Evolutionary conservation across 2,113 vertebrate species (phyloP), one percentile per base, ranked within the genome.

Genomic region (Argyrosomus japonicus): DNA sequence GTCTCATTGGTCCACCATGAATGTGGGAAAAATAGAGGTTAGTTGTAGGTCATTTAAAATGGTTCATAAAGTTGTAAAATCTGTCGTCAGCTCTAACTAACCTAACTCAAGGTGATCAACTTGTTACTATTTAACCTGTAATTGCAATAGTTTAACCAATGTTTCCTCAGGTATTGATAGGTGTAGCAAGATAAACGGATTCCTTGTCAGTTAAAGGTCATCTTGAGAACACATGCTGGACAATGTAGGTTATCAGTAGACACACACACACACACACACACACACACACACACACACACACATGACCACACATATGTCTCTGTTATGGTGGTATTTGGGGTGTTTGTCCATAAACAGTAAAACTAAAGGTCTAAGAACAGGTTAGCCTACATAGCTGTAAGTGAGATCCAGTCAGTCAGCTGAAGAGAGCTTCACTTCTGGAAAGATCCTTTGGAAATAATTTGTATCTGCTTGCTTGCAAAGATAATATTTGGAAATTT

Each of bases 291-390:
- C 48, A 50, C 68, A 68, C 79, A 48, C 71, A 32, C 14, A 29
- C 18, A 21, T 2, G 11, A 9, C 8, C 21, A 25, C 45, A 32
- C 48, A 63, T 1, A 12, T 17, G 3, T 62, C 48, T 68, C 50
- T 84, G 85, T 81, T 86, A 78, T 89, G 86, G 53, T 82, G 83
- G 85, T 78, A 78, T 88, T 88, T 29, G 65, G 23, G 3, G 27
- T 91, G 85, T 92, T 92, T 93, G 75, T 89, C 85, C 84, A 71
- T 83, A 89, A 93, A 89, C 87, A 92, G 68, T 27, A 40, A 36
- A 63, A 54, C 63, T 63, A 51, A 88, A 90, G 76, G 75, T 68
- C 78, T 83, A 11, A 75, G 47, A 64, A 68, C 71, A 83, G 65
- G 57, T 86, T 48, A 63, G 57, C 23, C 83, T 4, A 77, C 50